A percentile compares a stretch with the other conserved stretches of the same genome.
These are phyloP conservation scores for Stenotaenia linearis DNA, from an alignment of 2,888 invertebrate genomes.

Conservation along the genomic window DNA sequence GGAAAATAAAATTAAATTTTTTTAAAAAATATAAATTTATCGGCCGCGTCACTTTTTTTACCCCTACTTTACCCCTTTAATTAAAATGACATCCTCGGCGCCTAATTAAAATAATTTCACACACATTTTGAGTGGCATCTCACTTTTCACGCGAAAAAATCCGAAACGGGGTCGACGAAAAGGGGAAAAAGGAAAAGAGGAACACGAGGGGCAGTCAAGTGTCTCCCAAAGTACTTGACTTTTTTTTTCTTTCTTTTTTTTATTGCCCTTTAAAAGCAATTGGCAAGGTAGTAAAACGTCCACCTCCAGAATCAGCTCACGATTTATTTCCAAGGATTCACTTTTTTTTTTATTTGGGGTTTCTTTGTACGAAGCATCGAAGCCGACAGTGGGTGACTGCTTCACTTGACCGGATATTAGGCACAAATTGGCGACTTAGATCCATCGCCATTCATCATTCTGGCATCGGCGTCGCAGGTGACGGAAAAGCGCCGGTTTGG, in stretches of 20 bases:
- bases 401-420: slow-evolving; percentile 21
- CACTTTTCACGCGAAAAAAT: neutral
- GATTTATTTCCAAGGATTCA: slow-evolving; percentile 8
- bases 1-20: neutral
- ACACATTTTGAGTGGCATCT: slow-evolving; percentile 19
- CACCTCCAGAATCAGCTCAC: slow-evolving; percentile 20
- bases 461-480: neutral
- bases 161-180: neutral
- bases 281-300: slow-evolving; percentile 29
- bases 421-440: slow-evolving; percentile 1
- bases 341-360: slow-evolving; percentile 21
- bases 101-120: slow-evolving; percentile 11
- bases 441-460: slow-evolving; percentile 5
- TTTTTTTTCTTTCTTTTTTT: slow-evolving; percentile 27
- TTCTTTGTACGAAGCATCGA: neutral
- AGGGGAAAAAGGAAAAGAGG: neutral
- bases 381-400: neutral
- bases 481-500: neutral
- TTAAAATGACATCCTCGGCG: slow-evolving; percentile 9
- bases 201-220: slow-evolving; percentile 17
- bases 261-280: slow-evolving; percentile 29
- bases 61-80: neutral
- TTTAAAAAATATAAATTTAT: neutral
- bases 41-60: slow-evolving; percentile 4
- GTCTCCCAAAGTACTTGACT: slow-evolving; percentile 21